These are phyloP conservation scores for Drosophila anomelani DNA, from an alignment of 2,888 invertebrate species.

Conservation along the genomic window DNA sequence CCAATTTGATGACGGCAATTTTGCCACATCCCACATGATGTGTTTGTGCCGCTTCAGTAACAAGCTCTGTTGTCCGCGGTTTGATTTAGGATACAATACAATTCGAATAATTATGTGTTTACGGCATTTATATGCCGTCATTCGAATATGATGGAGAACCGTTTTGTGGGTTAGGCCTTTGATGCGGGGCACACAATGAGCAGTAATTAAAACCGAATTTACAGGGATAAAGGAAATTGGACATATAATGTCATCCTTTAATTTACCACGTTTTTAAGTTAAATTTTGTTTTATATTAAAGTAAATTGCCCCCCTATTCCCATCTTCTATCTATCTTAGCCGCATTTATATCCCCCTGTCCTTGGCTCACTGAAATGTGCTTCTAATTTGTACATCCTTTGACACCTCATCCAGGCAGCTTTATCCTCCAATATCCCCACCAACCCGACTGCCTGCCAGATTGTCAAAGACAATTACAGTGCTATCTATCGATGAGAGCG, in stretches of 20 bases:
- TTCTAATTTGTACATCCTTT: constrained; percentile 12
- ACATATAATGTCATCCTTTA: background rate
- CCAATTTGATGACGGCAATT: constrained; percentile 58
- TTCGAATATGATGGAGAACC: constrained; percentile 5
- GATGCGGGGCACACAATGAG: constrained; percentile 5
- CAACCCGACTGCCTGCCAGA: constrained; percentile 9
- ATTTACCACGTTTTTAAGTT: too few relatives aligned
- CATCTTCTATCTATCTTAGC: background rate
- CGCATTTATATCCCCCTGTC: background rate
- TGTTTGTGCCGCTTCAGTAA: constrained; percentile 14
- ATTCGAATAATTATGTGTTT: constrained; percentile 49
- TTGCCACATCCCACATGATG: constrained; percentile 34
- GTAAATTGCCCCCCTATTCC: background rate
- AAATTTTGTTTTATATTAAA: too few relatives aligned
- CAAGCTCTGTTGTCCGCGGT: constrained; percentile 27
- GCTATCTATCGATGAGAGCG: constrained; percentile 44
- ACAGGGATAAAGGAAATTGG: background rate
- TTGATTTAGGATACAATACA: constrained; percentile 44
- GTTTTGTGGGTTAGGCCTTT: constrained; percentile 7
- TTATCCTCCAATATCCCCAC: background rate
- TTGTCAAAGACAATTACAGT: constrained; percentile 55
- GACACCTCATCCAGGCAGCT: constrained; percentile 18
- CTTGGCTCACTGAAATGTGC: background rate
- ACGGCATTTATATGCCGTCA: constrained; percentile 29
- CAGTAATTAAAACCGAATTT: background rate